Evolutionary conservation across 2,797 vertebrate species (phyloP).

Genomic region (Poeciliopsis paucimaculata): DNA sequence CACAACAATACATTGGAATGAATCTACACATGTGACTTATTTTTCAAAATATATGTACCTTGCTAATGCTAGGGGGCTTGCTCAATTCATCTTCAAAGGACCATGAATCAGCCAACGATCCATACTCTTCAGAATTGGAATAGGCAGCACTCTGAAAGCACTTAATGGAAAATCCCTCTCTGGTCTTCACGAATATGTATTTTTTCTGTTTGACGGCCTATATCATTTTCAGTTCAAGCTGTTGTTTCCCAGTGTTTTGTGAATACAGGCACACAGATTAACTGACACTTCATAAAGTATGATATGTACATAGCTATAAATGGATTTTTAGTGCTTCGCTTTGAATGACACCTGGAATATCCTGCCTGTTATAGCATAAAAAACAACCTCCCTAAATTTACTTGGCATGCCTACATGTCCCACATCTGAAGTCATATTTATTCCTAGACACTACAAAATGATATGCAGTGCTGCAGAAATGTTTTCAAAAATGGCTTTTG

Average conservation of each 20-base stretch:
- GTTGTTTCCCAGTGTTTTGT: constrained; percentile 29
- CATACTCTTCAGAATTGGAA: constrained; percentile 47
- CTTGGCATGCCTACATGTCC: constrained; percentile 38
- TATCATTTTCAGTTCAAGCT: constrained; percentile 31
- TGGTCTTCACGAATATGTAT: constrained; percentile 1
- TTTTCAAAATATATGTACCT: constrained; percentile 41
- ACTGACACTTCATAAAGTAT: constrained; percentile 57
- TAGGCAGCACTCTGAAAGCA: constrained; percentile 34
- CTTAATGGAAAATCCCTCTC: constrained; percentile 59
- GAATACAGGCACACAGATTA: constrained; percentile 50
- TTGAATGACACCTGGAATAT: constrained; percentile 37
- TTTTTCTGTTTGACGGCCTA: constrained; percentile 39
- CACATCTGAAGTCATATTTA: constrained; percentile 20
- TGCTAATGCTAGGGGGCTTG: constrained; percentile 25
- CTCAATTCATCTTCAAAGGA: constrained; percentile 23
- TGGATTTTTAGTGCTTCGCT: constrained; percentile 34
- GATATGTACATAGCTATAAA: constrained; percentile 36
- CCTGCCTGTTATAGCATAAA: constrained; percentile 9
- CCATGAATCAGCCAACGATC: constrained; percentile 45
- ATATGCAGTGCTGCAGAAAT: constrained; percentile 9
- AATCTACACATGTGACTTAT: constrained; percentile 27
- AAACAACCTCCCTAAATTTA: constrained; percentile 28
- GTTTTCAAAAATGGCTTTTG: constrained; percentile 23
- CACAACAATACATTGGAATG: constrained; percentile 1
- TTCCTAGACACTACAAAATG: constrained; percentile 18